Conservation (phyloP, 1,140 invertebrate genomes). For the Diorhabda sublineata region DNA sequence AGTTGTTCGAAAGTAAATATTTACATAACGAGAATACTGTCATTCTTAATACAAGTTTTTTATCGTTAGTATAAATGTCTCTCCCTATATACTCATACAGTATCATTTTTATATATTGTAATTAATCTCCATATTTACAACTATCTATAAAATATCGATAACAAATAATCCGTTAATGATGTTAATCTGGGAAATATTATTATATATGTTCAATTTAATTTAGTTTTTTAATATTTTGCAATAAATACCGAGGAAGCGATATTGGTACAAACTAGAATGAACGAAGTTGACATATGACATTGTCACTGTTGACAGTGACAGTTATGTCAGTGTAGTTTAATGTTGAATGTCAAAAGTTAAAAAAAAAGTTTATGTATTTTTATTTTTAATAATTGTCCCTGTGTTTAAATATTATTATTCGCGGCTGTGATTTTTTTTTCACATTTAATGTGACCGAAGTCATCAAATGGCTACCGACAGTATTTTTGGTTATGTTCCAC, state of each 20-base stretch:
- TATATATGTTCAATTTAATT: background rate
- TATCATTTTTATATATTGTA: too few relatives aligned
- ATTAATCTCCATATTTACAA: too few relatives aligned
- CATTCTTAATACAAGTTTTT: too few relatives aligned
- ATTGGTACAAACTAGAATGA: background rate
- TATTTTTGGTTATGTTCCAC: constrained; percentile 43
- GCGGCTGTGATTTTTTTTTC: constrained; percentile 14
- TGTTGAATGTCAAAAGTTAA: background rate
- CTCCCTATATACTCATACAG: too few relatives aligned
- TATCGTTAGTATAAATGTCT: too few relatives aligned
- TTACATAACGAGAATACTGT: too few relatives aligned
- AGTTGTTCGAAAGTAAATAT: background rate
- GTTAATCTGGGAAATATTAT: background rate
- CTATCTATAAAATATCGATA: too few relatives aligned
- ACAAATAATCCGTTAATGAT: too few relatives aligned
- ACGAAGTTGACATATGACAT: background rate
- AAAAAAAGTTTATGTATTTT: background rate
- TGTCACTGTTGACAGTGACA: background rate
- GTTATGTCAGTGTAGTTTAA: too few relatives aligned
- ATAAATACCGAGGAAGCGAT: background rate
- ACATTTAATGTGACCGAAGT: constrained; percentile 18
- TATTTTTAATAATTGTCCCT: constrained; percentile 10
- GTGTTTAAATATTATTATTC: background rate
- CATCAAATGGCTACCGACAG: constrained; percentile 40
- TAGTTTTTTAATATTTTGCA: background rate